phyloP scores from a whole-genome alignment of 2,888 invertebrate genomes.

The Tenthredo notha region DNA sequence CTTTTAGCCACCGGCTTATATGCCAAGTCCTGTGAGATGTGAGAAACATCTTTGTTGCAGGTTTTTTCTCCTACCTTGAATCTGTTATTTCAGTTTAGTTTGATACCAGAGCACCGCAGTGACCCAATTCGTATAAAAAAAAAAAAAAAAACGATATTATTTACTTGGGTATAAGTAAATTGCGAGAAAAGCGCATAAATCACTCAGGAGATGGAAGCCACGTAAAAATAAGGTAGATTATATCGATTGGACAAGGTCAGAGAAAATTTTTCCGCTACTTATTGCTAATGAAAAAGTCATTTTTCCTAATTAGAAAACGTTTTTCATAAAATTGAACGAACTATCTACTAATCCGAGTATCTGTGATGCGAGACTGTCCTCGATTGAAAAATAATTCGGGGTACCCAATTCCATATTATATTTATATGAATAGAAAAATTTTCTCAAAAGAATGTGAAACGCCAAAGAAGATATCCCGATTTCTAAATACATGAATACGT shows the following conservation, averaged over 20 bases:
- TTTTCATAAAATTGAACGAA: background rate
- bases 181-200: background rate
- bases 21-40: background rate
- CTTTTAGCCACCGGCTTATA: background rate
- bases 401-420: background rate
- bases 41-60: background rate
- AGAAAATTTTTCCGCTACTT: background rate
- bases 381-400: background rate
- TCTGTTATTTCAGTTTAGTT: background rate
- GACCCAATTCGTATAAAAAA: background rate
- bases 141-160: background rate
- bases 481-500: background rate
- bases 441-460: background rate
- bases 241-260: background rate
- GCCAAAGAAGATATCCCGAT: background rate
- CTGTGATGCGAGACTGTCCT: background rate
- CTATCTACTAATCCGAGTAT: background rate
- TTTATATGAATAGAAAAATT: background rate
- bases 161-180: background rate
- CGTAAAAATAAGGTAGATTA: background rate
- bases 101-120: background rate
- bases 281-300: background rate
- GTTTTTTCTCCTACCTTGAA: background rate
- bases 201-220: background rate
- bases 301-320: background rate